Percentiles rank a stretch among this genome's conserved stretches.
These are phyloP conservation scores for Drosophila monieri DNA, from an alignment of 2,888 invertebrate genomes.

Conservation along the genomic window DNA sequence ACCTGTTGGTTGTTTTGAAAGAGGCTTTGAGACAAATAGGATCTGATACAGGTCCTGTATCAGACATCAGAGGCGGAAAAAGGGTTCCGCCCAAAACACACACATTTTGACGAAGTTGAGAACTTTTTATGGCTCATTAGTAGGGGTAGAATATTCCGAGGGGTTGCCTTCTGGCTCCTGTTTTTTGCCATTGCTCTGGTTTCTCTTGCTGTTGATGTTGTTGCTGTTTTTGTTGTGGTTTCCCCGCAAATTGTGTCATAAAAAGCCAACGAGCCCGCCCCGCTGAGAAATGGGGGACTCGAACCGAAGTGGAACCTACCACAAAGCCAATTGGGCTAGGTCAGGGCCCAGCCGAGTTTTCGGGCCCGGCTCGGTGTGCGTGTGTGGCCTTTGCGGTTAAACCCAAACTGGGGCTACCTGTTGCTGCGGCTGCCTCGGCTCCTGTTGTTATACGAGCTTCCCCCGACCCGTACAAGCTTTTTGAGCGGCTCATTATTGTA, in stretches of 20 bases:
- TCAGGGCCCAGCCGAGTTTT: conserved; percentile 59
- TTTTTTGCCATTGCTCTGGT: conserved; percentile 21
- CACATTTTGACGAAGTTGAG: conserved; percentile 32
- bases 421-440: conserved; percentile 46
- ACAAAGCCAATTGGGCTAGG: conserved; percentile 75
- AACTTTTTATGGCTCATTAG: conserved; percentile 77
- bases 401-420: conserved; percentile 60
- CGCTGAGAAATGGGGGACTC: conserved; percentile 16
- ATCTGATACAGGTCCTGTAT: conserved; percentile 24
- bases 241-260: conserved; percentile 64
- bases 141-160: conserved; percentile 45
- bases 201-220: not conserved
- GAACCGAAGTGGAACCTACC: conserved; percentile 67
- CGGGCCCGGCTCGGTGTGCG: conserved; percentile 49
- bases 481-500: conserved; percentile 57
- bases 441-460: conserved; percentile 22
- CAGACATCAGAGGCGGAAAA: conserved; percentile 55
- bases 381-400: conserved; percentile 67
- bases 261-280: conserved; percentile 59
- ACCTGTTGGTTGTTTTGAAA: not conserved
- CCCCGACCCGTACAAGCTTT: not conserved
- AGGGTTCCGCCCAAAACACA: conserved; percentile 64
- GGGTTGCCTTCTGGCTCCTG: conserved; percentile 30
- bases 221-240: conserved; percentile 18
- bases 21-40: not conserved